Conservation (phyloP, 2,797 vertebrate species). For the Chaetodon trifasciatus region DNA sequence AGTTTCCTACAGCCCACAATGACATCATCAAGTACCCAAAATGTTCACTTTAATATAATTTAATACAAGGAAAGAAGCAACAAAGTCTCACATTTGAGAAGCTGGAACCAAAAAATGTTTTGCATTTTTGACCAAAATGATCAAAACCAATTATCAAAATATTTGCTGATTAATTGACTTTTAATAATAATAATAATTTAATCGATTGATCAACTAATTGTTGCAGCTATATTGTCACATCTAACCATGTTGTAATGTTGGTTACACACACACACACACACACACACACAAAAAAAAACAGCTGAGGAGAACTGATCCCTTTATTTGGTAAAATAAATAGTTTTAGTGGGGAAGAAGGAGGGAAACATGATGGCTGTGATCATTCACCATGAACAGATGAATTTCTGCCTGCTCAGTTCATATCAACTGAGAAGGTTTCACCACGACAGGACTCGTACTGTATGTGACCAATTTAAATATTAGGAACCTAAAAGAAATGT, state of each 20-base stretch:
- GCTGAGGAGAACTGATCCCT: slow-evolving; percentile 31
- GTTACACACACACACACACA: background rate
- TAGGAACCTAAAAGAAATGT: background rate
- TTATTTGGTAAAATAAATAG: slow-evolving; percentile 66
- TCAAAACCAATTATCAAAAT: background rate
- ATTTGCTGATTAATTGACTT: background rate
- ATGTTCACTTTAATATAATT: background rate
- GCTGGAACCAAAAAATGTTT: background rate
- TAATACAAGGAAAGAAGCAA: background rate
- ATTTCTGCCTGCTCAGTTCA: background rate
- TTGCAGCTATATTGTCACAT: background rate
- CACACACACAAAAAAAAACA: slow-evolving; percentile 23
- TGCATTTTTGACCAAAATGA: background rate
- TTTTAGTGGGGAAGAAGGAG: slow-evolving; percentile 11
- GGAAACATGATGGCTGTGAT: background rate
- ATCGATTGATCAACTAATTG: background rate
- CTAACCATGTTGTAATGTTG: slow-evolving; percentile 48
- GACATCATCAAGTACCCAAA: background rate
- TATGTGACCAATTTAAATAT: background rate
- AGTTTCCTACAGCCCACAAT: background rate
- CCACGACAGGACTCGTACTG: background rate
- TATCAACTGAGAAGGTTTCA: background rate
- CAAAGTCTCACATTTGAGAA: background rate
- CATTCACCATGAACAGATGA: slow-evolving; percentile 3
- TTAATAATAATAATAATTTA: too few species aligned